These are phyloP conservation scores for Centroberyx gerrardi DNA, from an alignment of 2,797 vertebrate genomes.

Conservation along the genomic window DNA sequence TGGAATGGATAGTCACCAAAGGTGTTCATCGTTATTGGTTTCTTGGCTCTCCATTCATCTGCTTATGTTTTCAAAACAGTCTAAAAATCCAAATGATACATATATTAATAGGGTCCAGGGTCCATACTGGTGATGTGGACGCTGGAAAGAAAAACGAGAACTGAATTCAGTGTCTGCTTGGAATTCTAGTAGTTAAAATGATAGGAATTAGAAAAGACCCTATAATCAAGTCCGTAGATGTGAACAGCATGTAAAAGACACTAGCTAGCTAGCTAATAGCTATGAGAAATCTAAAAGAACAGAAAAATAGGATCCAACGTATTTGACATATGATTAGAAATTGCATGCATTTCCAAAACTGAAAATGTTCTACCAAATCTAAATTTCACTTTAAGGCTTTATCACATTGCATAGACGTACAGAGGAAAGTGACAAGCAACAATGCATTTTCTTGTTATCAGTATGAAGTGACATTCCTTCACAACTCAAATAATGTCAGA, in stretches of 20 bases:
- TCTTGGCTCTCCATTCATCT: background rate
- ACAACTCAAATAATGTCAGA: conserved; percentile 22
- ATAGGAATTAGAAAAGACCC: no score
- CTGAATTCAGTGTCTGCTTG: background rate
- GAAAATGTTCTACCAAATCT: conserved; percentile 22
- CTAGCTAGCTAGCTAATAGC: no score
- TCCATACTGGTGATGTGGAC: background rate
- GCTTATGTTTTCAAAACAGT: background rate
- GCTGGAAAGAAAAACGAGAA: background rate
- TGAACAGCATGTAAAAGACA: no score
- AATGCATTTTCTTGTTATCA: background rate
- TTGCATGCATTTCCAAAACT: background rate
- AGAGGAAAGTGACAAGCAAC: conserved; percentile 3
- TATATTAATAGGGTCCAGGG: background rate
- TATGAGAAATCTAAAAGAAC: no score
- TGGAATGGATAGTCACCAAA: conserved; percentile 6
- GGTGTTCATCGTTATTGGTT: conserved; percentile 52
- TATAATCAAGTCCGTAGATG: no score
- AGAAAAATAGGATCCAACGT: no score
- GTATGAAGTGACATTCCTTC: conserved; percentile 21
- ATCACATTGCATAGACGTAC: conserved; percentile 20
- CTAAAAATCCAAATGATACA: background rate
- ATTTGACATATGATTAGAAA: no score
- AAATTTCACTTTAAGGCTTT: background rate
- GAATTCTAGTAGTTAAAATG: background rate